phyloP scores from a whole-genome alignment of 1,140 invertebrate species.

The Anastatus disparis region DNA sequence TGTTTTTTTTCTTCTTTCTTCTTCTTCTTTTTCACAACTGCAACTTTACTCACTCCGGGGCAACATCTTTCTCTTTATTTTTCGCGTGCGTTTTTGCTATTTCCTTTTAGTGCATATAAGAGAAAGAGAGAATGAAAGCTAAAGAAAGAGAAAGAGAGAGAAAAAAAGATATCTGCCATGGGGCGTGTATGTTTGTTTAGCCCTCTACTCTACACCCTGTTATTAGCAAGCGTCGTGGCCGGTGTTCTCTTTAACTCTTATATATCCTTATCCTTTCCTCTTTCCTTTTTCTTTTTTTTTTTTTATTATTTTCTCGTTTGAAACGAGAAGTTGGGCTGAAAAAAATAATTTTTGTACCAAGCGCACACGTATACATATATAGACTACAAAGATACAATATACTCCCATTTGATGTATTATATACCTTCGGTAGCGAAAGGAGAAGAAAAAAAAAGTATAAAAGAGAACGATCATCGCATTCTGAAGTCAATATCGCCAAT shows the following conservation, averaged over 20 bases:
- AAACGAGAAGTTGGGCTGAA: no score
- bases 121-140: slow-evolving; percentile 1
- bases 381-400: no score
- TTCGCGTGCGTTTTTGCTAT: slow-evolving; percentile 33
- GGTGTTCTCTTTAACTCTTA: slow-evolving; percentile 34
- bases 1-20: slow-evolving; percentile 10
- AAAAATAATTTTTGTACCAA: no score
- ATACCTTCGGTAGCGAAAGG: slow-evolving; percentile 29
- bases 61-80: not conserved
- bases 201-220: slow-evolving; percentile 56
- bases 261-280: not conserved
- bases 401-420: no score
- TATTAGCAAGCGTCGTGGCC: slow-evolving; percentile 52
- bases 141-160: slow-evolving; percentile 17
- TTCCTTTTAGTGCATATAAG: not conserved
- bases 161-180: slow-evolving; percentile 36
- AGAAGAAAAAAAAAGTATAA: slow-evolving; percentile 40
- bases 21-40: not conserved
- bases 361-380: no score
- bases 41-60: slow-evolving; percentile 1
- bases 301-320: no score
- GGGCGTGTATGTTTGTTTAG: slow-evolving; percentile 66
- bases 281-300: no score
- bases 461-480: slow-evolving; percentile 34
- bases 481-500: slow-evolving; percentile 44